phyloP scores from a whole-genome alignment of 2,888 invertebrate genomes.

The Chrysina gloriosa region DNA sequence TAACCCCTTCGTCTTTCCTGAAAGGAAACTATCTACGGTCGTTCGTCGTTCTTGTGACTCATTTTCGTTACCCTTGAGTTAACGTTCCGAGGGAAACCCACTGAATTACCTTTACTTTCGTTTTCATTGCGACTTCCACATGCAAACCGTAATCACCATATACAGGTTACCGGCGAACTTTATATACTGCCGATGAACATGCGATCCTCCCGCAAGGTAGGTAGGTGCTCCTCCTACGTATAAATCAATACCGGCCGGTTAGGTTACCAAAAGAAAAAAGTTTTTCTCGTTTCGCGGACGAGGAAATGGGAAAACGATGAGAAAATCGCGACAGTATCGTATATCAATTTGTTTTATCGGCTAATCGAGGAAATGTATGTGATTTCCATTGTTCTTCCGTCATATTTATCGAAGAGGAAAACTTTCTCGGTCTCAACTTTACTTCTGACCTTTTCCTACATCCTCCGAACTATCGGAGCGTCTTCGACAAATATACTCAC shows the following conservation, averaged over 20 bases:
- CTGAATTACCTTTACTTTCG: constrained; percentile 41
- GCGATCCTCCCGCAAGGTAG: constrained; percentile 21
- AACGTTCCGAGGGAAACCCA: constrained; percentile 37
- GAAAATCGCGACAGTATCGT: constrained; percentile 27
- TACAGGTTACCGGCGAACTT: constrained; percentile 38
- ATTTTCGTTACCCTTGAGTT: constrained; percentile 36
- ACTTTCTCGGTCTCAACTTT: neutral
- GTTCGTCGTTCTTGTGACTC: constrained; percentile 25
- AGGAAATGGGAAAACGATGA: constrained; percentile 20
- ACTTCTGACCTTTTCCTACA: neutral
- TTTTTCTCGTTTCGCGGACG: constrained; percentile 5
- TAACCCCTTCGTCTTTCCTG: too few relatives aligned
- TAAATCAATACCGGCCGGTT: constrained; percentile 33
- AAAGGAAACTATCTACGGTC: too few relatives aligned
- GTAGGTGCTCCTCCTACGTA: constrained; percentile 7
- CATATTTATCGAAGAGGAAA: constrained; percentile 1
- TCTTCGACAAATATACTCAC: neutral
- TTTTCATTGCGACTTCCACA: constrained; percentile 39
- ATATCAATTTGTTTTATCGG: constrained; percentile 36
- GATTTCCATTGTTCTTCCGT: neutral
- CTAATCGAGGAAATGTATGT: constrained; percentile 28
- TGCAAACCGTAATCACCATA: constrained; percentile 42
- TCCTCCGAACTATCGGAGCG: neutral
- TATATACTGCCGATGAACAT: constrained; percentile 39
- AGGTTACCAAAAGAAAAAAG: constrained; percentile 4